Evolutionary conservation across 2,113 vertebrate species (phyloP), one percentile per base, ranked within the genome.

Genomic region (Candoia aspera): DNA sequence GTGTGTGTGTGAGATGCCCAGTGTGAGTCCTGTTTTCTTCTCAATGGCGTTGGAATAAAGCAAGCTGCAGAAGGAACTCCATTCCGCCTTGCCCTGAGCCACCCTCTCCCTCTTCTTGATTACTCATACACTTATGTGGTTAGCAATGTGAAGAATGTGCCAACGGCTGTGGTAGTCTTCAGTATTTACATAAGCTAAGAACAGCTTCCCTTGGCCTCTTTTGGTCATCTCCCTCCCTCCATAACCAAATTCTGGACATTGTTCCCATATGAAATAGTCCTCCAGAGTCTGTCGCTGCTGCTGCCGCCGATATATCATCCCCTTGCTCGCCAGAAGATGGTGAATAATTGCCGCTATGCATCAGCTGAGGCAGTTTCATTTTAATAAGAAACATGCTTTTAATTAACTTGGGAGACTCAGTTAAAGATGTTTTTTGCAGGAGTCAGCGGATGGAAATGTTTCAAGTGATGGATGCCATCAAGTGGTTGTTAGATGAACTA

Each of bases 401-500:
- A 42, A 93, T 95, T 93, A 91, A 90, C 85, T 91, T 10, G 17
- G 88, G 86, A 6, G 83, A 6, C 83, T 64, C 19, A 85, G 57
- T 29, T 62, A 54, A 54, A 87, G 29, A 92, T 46, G 55, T 26
- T 26, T 24, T 29, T 93, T 92, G 8, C 87, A 4, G 55, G 19
- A 87, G 3, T 68, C 6, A 90, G 85, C 26, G 0, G 0, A 37
- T 15, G 26, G 2, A 8, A 8, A 62, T 90, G 91, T 95, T 88
- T 87, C 95, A 83, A 93, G 93, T 6, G 3, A 92, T 91, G 96
- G 29, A 87, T 95, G 96, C 96, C 96, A 97, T 88, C 96, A 94
- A 94, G 95, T 95, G 96, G 96, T 57, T 2, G 3, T 79, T 6
- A 37, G 19, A n/a, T 92, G 94, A 95, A 95, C 26, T 88, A 23